Percentiles rank a stretch among this genome's conserved stretches.
These are phyloP conservation scores for Norana najaformis DNA, from an alignment of 2,888 invertebrate species.

Conservation along the genomic window DNA sequence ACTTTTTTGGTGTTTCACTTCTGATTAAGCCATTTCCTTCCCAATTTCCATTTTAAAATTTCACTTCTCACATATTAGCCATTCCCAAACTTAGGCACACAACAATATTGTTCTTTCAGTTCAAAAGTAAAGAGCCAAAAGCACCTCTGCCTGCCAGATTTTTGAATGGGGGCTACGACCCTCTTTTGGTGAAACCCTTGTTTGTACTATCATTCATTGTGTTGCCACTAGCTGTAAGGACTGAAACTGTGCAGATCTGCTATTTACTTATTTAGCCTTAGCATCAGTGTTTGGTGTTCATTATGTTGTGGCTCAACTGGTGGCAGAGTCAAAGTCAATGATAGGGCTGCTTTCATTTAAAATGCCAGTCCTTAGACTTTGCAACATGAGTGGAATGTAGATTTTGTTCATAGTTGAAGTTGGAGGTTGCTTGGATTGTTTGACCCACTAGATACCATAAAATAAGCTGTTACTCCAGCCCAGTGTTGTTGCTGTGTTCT, in stretches of 20 bases:
- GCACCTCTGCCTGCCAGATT: background rate
- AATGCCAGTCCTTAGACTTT: background rate
- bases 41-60: background rate
- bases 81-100: background rate
- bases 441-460: background rate
- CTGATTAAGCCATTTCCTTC: background rate
- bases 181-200: background rate
- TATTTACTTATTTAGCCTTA: background rate
- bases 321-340: background rate
- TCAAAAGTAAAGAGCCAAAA: background rate
- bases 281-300: background rate
- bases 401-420: background rate
- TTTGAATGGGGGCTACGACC: background rate
- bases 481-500: background rate
- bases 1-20: background rate
- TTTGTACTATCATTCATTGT: background rate
- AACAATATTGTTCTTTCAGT: background rate
- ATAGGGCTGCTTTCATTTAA: background rate
- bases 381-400: background rate
- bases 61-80: background rate
- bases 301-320: background rate
- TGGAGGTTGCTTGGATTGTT: background rate
- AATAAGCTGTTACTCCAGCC: background rate
- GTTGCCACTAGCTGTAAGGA: background rate
- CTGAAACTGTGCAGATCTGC: background rate